Evolutionary conservation across 2,797 vertebrate genomes (phyloP).

Genomic region (Anableps anableps): DNA sequence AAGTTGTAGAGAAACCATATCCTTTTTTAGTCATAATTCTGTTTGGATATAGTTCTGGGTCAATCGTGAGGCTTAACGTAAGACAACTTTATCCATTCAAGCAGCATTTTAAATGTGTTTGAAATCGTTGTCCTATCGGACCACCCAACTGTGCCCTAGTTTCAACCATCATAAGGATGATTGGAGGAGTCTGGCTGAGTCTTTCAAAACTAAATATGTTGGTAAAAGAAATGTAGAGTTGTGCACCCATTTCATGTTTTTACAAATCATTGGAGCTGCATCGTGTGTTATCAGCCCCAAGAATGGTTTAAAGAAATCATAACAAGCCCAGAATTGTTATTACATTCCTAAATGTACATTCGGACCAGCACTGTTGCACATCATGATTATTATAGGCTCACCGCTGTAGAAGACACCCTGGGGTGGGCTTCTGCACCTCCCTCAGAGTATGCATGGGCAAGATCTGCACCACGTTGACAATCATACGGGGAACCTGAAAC

Average conservation of each 20-base stretch:
- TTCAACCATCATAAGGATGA: neutral
- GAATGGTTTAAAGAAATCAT: neutral
- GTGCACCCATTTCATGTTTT: neutral
- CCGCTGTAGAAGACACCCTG: slow-evolving; percentile 81
- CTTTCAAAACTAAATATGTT: neutral
- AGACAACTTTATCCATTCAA: neutral
- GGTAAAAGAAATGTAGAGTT: too few species aligned
- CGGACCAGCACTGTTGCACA: neutral
- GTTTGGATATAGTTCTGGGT: neutral
- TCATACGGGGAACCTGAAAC: slow-evolving; percentile 84
- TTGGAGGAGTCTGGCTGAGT: neutral
- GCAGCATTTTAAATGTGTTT: neutral
- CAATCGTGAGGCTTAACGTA: neutral
- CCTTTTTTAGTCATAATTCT: neutral
- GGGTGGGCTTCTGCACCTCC: slow-evolving; percentile 81
- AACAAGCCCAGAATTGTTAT: neutral
- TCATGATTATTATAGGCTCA: slow-evolving; percentile 34
- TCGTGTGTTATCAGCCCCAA: neutral
- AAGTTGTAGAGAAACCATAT: neutral
- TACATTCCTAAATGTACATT: too few species aligned
- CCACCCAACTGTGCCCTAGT: neutral
- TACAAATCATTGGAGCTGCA: neutral
- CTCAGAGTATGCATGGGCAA: slow-evolving; percentile 80
- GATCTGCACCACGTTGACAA: slow-evolving; percentile 83
- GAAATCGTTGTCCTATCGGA: neutral